Conservation (phyloP, 2,113 vertebrate species). For the Ursus arctos region DNA sequence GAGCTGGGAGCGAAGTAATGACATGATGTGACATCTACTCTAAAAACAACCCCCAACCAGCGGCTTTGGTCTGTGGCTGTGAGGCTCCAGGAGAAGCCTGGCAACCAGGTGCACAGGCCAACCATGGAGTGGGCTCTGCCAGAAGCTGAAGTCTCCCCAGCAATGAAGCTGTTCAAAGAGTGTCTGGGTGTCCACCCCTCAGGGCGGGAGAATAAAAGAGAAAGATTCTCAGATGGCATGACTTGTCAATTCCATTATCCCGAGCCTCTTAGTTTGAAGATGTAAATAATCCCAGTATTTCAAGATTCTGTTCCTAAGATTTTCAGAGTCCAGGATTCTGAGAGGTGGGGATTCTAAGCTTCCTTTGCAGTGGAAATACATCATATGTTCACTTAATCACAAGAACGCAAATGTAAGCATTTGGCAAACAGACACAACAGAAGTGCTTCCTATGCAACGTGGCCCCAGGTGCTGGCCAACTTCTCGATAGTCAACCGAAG, state of each 20-base stretch:
- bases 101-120: fast-evolving
- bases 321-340: not conserved
- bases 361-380: not conserved
- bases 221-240: not conserved
- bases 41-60: not conserved
- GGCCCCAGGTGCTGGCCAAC: not conserved
- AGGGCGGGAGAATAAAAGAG: fast-evolving
- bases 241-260: not conserved
- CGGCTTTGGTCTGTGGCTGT: not conserved
- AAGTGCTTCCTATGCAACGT: not conserved
- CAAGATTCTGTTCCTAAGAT: not conserved
- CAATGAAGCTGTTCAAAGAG: not conserved
- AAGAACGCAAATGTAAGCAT: not conserved
- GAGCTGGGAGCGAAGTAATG: not conserved
- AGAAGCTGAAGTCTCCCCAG: not conserved
- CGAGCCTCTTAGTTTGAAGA: not conserved
- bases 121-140: not conserved
- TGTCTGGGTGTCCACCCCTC: not conserved
- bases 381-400: not conserved
- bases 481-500: not conserved
- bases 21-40: not conserved
- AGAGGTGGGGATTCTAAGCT: not conserved
- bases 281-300: not conserved
- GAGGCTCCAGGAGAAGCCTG: not conserved
- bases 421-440: not conserved